Evolutionary conservation across 1,140 invertebrate genomes (phyloP), one percentile per base, ranked within the genome.

Genomic region (Atta colombica): DNA sequence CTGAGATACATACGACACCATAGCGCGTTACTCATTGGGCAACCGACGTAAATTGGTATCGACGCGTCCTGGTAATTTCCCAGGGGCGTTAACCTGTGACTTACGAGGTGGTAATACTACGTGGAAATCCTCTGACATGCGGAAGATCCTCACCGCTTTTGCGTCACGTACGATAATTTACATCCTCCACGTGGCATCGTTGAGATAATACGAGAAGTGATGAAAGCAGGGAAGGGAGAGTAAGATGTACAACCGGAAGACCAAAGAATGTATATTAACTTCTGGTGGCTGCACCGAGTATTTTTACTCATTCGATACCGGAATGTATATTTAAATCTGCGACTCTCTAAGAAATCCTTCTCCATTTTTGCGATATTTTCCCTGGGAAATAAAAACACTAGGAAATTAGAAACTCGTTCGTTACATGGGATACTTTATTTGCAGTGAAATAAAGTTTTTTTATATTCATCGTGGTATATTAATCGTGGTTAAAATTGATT

Each of bases 41-140:
- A 55, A 77, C 51, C 55, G 28, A 60, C 58, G 49, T 28, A 87
- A 86, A 90, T 84, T 85, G 72, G 66, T 80, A 89, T 86, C 89
- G 82, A 89, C 68, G 77, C 51, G 82, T 69, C 77, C 84, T 61
- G 45, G 65, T 91, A 89, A 90, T 91, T 91, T 91, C 87, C 89
- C 90, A 84, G 51, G 85, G 89, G 87, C 78, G 61, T 90, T 87
- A 86, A 90, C 85, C 81, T 85, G 53, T 90, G 86, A 87, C 89
- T 91, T 91, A 90, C 86, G 71, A 85, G 35, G 61, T 61, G 86
- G 69, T 74, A 78, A 85, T 85, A 77, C 51, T 49, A 61, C 18
- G 71, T 74, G 55, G 66, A 65, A 63, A 49, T 86, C 25, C 82
- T 45, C 39, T 49, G 61, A 65, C 65, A 18, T 35, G 21, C 51